A percentile compares a stretch with the other conserved stretches of the same genome.
These are phyloP conservation scores for Axea sp. DNA, from an alignment of 2,888 invertebrate genomes.

Conservation along the genomic window DNA sequence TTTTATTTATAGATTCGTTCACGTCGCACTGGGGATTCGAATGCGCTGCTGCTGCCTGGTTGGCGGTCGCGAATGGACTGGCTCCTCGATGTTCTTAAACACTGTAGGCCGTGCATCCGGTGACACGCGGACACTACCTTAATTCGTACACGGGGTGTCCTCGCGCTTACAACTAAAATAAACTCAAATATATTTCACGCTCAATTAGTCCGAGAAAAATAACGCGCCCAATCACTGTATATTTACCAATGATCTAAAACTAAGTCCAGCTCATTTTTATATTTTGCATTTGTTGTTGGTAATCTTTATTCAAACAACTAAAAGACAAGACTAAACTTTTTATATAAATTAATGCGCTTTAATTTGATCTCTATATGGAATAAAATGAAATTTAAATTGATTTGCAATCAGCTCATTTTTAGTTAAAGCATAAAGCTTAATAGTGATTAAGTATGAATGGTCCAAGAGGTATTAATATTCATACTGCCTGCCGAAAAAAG, in stretches of 20 bases:
- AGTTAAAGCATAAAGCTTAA: too few species aligned
- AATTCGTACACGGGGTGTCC: conserved; percentile 61
- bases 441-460: too few species aligned
- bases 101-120: conserved; percentile 68
- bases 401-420: too few species aligned
- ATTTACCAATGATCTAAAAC: conserved; percentile 1
- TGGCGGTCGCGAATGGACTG: conserved; percentile 76
- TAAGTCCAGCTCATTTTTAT: too few species aligned
- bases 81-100: conserved; percentile 68
- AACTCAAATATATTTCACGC: conserved; percentile 37
- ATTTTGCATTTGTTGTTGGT: too few species aligned
- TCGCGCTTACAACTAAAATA: conserved; percentile 47
- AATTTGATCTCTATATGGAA: too few species aligned
- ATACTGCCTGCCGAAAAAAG: too few species aligned
- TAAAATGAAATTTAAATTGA: too few species aligned
- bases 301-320: too few species aligned
- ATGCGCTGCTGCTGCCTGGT: conserved; percentile 73
- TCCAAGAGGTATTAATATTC: too few species aligned
- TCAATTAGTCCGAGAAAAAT: conserved; percentile 23
- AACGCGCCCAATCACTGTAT: conserved; percentile 2
- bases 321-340: too few species aligned
- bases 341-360: too few species aligned
- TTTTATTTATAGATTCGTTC: conserved; percentile 65
- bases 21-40: conserved; percentile 67
- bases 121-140: conserved; percentile 66